Evolutionary conservation across 1,140 invertebrate species (phyloP), one percentile per base, ranked within the genome.

Genomic region (Neodiprion fabricii): DNA sequence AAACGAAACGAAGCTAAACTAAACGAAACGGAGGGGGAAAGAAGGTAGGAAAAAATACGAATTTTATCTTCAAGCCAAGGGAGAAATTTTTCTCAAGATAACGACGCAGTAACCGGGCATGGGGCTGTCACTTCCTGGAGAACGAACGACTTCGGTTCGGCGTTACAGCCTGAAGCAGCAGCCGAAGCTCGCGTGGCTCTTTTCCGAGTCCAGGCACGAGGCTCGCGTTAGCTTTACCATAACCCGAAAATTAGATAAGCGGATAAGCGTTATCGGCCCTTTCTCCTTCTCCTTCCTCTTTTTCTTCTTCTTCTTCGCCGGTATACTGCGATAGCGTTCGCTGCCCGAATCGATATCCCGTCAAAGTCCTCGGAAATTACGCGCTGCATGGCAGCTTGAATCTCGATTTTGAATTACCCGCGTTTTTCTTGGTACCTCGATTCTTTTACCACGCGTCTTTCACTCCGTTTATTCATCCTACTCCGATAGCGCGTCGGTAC

Each of bases 241-340:
- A 17, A 61, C 7, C 53, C 53, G 11, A 8, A 61, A 61, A 61
- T 61, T 61, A 61, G 53, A 61, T 61, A 61, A 61, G 53, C 53
- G n/a, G 53, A 61, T 61, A 61, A 61, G n/a, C 11, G 7, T 17
- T 61, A 61, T 61, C 53, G n/a, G 21, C 74, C 50, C 50, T 69
- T 71, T 53, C 74, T 75, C 40, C 49, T 69, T 71, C 65, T 48
- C 23, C 67, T 67, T 40, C 23, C 71, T 9, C 14, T 7, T 28
- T 49, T 1, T 11, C 49, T 47, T 17, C 61, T 65, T 17, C 12
- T 14, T 65, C 12, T 17, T 65, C 17, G 0, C 61, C 17, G 61
- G 17, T 14, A 65, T 14, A 65, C 1, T 5, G 5, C 28, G 5
- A 40, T 40, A 40, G 28, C 28, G 1, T 40, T 40, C 28, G 28